Evolutionary conservation across 35 echinoderm and acorn worm species (phyloP).

Genomic region (Apostichopus parvimensis): DNA sequence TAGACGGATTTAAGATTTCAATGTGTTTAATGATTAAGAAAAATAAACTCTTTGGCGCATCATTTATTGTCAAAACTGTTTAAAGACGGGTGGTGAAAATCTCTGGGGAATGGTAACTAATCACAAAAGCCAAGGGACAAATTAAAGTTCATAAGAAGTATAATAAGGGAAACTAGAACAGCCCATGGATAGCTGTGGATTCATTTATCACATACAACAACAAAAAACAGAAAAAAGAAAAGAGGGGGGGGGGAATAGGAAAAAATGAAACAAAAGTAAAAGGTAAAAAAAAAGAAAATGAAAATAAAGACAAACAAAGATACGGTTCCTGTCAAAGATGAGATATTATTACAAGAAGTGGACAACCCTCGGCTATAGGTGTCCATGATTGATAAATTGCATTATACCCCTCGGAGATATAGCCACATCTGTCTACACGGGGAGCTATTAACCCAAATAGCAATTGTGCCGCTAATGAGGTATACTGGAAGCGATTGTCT

Average conservation of each 20-base stretch:
- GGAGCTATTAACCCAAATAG: conserved; percentile 17
- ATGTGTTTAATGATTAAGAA: too few species aligned
- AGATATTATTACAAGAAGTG: conserved; percentile 11
- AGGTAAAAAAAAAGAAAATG: background rate
- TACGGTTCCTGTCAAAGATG: background rate
- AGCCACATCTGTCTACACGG: background rate
- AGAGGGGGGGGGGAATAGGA: background rate
- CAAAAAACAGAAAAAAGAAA: background rate
- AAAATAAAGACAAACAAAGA: background rate
- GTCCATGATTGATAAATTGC: conserved; percentile 11
- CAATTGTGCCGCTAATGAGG: background rate
- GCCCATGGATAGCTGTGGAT: too few species aligned
- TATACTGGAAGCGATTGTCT: conserved; percentile 4
- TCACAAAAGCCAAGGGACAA: too few species aligned
- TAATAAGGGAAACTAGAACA: too few species aligned
- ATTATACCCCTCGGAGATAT: background rate
- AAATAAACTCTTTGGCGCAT: too few species aligned
- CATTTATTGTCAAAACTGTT: too few species aligned
- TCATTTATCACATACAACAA: background rate
- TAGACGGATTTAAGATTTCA: too few species aligned
- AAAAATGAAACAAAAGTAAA: background rate
- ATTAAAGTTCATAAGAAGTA: too few species aligned
- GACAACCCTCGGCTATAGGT: background rate
- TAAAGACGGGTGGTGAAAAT: too few species aligned
- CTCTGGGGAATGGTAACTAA: too few species aligned